These are phyloP conservation scores for Aurelia coerulea DNA, from an alignment of 30 jellyfish, hydroid and myxozoan genomes.

Conservation along the genomic window DNA sequence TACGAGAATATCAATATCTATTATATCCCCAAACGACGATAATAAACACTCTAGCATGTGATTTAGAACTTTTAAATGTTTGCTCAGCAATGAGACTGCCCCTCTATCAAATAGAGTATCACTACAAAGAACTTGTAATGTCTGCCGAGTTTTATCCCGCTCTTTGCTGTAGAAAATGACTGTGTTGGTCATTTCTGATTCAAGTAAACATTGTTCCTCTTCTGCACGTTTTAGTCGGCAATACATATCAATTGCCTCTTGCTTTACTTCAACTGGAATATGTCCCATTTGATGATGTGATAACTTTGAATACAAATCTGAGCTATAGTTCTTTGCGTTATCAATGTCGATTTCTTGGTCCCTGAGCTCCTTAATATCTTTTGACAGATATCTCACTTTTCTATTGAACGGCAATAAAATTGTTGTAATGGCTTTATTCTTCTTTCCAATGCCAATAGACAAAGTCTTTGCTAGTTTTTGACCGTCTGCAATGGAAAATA, in stretches of 20 bases:
- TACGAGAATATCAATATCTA: not conserved
- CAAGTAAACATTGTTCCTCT: not conserved
- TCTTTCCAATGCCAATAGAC: not conserved
- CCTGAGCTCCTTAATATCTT: not conserved
- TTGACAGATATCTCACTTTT: not conserved
- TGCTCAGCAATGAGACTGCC: not conserved
- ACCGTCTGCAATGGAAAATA: not conserved
- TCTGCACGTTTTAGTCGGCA: conserved; percentile 1
- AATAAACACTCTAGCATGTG: not conserved
- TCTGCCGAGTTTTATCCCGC: not conserved
- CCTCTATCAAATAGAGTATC: not conserved
- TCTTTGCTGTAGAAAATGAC: not conserved
- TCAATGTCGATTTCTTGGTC: not conserved
- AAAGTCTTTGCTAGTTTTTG: conserved; percentile 3
- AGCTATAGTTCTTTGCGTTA: not conserved
- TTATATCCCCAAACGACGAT: not conserved
- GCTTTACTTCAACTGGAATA: not conserved
- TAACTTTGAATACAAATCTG: not conserved
- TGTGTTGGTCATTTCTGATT: not conserved
- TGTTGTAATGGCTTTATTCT: not conserved
- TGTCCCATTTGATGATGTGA: not conserved
- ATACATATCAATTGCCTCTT: not conserved
- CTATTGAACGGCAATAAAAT: not conserved
- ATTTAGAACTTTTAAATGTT: not conserved
- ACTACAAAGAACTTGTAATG: not conserved